Base-by-base conservation (phyloP, 2,113 vertebrate genomes). In the Caranx melampygus region DNA sequence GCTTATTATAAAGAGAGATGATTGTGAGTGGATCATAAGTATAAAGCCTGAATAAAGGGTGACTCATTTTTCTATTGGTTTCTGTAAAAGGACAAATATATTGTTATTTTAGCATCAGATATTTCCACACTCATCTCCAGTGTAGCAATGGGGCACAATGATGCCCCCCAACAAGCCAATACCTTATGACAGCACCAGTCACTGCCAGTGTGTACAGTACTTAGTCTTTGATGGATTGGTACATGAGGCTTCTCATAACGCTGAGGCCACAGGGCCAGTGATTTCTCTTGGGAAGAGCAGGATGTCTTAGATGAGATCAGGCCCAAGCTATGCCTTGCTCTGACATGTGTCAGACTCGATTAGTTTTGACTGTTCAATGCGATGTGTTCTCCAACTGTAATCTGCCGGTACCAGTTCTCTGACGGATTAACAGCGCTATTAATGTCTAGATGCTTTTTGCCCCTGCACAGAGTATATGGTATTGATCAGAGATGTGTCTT, bases 301-400 rank as follows among this genome's bases (percentile, higher is more conserved):
- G 73, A 87, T 40, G 73, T 79, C 79, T 86, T 74, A 79, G 82
- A 88, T 76, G 72, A 84, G 88, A 88, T 82, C 75, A 83, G 83
- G 65, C 49, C 78, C 10, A 4, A 83, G 75, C 78, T 12, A 63
- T 85, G 89, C 83, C 66, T 85, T 57, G 21, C 81, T 85, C 86
- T 85, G 92, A 92, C 89, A 84, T 83, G 81, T 90, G 90, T 91
- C 92, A 93, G 74, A 86, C 83, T 88, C 64, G 14, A 89, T 94
- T 89, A 87, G 78, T 87, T 85, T 72, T 66, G 78, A 86, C 70
- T 78, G 75, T 81, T 86, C 78, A 83, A 51, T 70, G 63, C 49
- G 42, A 84, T 73, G 83, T 89, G 83, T 79, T 77, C 78, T 89
- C 72, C 69, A 67, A 65, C 44, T 82, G 63, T 83, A 75, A 72